These are phyloP conservation scores for Podarcis raffonei DNA, from an alignment of 2,113 vertebrate species.

Conservation along the genomic window DNA sequence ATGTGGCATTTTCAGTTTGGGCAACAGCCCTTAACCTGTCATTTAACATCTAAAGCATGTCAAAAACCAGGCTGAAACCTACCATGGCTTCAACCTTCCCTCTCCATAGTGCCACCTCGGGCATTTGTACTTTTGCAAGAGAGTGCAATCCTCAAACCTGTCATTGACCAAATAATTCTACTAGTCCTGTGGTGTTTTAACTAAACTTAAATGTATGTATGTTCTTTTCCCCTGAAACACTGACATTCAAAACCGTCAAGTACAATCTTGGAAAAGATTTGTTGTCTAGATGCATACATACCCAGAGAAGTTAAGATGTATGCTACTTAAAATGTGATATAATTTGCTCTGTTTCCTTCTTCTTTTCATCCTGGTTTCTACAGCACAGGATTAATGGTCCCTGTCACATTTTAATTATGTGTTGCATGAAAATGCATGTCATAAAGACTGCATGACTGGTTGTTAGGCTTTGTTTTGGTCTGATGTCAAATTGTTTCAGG, in stretches of 20 bases:
- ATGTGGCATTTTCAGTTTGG: not conserved
- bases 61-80: not conserved
- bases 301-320: not conserved
- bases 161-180: not conserved
- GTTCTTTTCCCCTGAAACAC: not conserved
- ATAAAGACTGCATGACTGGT: not conserved
- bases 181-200: not conserved
- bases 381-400: not conserved
- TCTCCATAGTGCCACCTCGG: not conserved
- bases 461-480: not conserved
- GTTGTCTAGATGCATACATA: not conserved
- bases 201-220: not conserved
- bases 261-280: not conserved
- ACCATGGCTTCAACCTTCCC: not conserved
- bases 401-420: not conserved
- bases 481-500: not conserved
- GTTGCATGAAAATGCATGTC: not conserved
- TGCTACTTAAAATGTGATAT: not conserved
- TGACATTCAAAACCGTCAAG: not conserved
- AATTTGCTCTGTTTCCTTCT: not conserved
- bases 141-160: not conserved
- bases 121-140: not conserved
- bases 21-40: not conserved
- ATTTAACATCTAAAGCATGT: not conserved
- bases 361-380: not conserved